Evolutionary conservation across 2,888 invertebrate genomes (phyloP).

Genomic region (Antheraea assamensis): DNA sequence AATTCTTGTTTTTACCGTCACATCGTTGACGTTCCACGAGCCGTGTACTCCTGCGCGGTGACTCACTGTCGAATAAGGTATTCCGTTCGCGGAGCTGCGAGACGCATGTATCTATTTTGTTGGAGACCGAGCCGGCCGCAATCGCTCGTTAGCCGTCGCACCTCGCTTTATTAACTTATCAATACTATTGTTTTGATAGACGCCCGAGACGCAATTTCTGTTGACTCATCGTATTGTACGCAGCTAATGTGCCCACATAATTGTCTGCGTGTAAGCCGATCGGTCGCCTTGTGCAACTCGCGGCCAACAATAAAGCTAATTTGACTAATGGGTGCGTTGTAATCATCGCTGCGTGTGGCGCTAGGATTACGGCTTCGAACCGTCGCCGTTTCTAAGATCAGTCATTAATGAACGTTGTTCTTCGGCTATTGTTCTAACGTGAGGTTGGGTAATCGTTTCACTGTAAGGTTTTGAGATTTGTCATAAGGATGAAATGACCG

Average conservation of each 20-base stretch:
- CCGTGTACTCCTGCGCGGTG: constrained; percentile 46
- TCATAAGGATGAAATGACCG: constrained; percentile 12
- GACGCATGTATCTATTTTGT: constrained; percentile 63
- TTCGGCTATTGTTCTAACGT: constrained; percentile 65
- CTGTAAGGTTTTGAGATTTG: constrained; percentile 40
- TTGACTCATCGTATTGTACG: constrained; percentile 78
- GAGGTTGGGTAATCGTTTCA: constrained; percentile 33
- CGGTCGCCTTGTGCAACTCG: constrained; percentile 69
- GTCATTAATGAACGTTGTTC: constrained; percentile 68
- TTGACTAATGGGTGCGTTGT: constrained; percentile 82
- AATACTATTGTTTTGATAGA: constrained; percentile 82
- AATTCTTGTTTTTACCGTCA: constrained; percentile 44
- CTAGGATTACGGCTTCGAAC: constrained; percentile 63
- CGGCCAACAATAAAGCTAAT: constrained; percentile 80
- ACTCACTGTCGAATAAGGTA: constrained; percentile 68
- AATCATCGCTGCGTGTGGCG: constrained; percentile 81
- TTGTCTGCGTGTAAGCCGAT: constrained; percentile 78
- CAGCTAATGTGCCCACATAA: constrained; percentile 68
- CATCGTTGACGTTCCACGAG: constrained; percentile 12
- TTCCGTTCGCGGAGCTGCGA: constrained; percentile 56
- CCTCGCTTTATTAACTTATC: constrained; percentile 80
- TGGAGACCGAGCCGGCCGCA: constrained; percentile 48
- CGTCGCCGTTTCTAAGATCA: constrained; percentile 16
- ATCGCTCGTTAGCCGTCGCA: constrained; percentile 75
- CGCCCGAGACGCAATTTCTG: constrained; percentile 72